phyloP scores from a whole-genome alignment of 37 sponge, comb jelly and placozoan genomes.

The Bolinopsis microptera region DNA sequence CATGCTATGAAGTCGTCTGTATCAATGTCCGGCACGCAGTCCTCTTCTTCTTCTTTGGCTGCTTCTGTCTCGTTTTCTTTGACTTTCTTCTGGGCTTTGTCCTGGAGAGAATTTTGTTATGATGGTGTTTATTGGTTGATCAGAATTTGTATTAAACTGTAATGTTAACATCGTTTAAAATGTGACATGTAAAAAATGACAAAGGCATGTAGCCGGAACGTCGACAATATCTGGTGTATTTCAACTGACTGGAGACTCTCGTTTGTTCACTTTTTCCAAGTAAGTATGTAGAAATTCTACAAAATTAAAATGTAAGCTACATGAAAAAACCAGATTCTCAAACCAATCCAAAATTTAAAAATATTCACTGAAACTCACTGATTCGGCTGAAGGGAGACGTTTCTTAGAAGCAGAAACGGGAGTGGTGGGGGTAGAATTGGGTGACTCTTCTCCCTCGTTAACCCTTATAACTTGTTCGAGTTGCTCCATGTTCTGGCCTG shows the following conservation, averaged over 20 bases:
- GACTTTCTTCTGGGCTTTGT: neutral
- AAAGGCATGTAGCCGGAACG: too few relatives aligned
- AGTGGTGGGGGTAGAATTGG: constrained; percentile 7
- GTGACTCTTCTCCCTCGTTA: neutral
- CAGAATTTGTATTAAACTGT: too few relatives aligned
- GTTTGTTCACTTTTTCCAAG: too few relatives aligned
- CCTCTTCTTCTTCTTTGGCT: neutral
- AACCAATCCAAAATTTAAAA: too few relatives aligned
- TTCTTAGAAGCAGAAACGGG: neutral
- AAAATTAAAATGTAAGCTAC: too few relatives aligned
- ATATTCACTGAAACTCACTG: neutral
- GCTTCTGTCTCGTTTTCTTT: constrained; percentile 10
- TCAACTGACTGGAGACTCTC: too few relatives aligned
- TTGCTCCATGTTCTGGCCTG: constrained; percentile 38
- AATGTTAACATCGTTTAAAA: too few relatives aligned
- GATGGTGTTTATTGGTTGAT: neutral
- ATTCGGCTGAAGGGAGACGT: constrained; percentile 19
- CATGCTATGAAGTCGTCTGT: constrained; percentile 48
- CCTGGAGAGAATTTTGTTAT: neutral
- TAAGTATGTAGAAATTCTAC: too few relatives aligned
- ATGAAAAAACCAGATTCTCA: too few relatives aligned
- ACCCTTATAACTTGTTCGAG: constrained; percentile 33
- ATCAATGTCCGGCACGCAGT: neutral
- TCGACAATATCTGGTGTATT: too few relatives aligned
- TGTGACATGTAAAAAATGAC: too few relatives aligned